Evolutionary conservation across 2,113 vertebrate species (phyloP), one percentile per base, ranked within the genome.

Genomic region (Saimiri boliviensis): DNA sequence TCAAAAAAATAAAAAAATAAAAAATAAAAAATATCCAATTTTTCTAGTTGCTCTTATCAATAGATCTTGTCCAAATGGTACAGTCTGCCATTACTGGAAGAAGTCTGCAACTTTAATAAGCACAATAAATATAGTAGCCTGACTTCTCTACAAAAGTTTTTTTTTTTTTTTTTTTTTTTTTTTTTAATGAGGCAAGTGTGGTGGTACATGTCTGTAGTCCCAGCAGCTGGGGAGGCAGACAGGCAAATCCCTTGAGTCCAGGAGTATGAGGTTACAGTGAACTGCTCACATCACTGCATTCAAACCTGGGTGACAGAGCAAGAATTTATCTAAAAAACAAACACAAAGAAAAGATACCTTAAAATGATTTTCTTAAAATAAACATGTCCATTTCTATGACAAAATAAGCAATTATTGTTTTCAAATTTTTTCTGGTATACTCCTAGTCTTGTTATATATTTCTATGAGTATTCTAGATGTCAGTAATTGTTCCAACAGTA

Each of bases 61-160:
- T 42, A 84, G 1, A 91, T 20, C 3, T 91, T 42, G 6, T 86
- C 40, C n/a, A n/a, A 30, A 25, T 25, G 87, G 3, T 9, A 56
- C 40, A 88, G 21, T 77, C 25, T 71, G 9, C 35, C 47, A 49
- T n/a, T 60, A 47, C 27, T 79, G 23, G 20, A n/a, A 94, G 40
- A 89, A 95, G 40, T 81, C 21, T 3, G 27, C 6, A 90, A 23
- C 17, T 89, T 82, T 81, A 71, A 63, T 83, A 45, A 91, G 40
- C 76, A 83, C 13, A 86, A 86, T 92, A 49, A 49, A 68, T 86
- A 35, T 86, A 96, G 79, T 84, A 96, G 91, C 96, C 86, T 9
- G 23, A 63, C 60, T 63, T 13, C 60, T 63, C 60, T 63, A 63
- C 60, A 63, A 63, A 58, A 5, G 11, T 13, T 4, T 63, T 63